phyloP scores from a whole-genome alignment of 2,113 vertebrate species.

The Heteronetta atricapilla region DNA sequence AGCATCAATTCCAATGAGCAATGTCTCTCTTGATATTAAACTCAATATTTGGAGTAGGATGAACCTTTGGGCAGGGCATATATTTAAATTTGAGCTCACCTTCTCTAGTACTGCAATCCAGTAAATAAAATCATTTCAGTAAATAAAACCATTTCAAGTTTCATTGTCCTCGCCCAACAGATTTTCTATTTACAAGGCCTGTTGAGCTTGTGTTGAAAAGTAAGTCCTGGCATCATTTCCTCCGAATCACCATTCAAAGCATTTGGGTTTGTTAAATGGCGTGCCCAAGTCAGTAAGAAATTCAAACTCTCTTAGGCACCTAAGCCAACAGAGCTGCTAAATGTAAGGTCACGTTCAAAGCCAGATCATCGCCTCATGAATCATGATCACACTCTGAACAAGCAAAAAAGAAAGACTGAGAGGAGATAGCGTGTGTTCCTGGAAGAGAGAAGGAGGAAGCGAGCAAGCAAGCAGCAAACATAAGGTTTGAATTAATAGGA shows the following conservation, averaged over 20 bases:
- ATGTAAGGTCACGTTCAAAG: slow-evolving; percentile 36
- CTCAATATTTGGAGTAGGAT: background rate
- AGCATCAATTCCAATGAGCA: background rate
- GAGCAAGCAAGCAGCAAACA: background rate
- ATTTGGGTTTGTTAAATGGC: background rate
- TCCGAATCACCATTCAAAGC: background rate
- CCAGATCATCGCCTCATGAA: slow-evolving; percentile 15
- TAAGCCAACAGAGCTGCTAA: slow-evolving; percentile 27
- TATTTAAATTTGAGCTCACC: background rate
- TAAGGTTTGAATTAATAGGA: background rate
- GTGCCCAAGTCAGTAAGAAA: background rate
- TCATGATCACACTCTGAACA: background rate
- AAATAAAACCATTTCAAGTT: slow-evolving; percentile 35
- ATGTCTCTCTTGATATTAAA: background rate
- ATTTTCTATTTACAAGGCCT: background rate
- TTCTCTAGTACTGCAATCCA: background rate
- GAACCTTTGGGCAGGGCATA: background rate
- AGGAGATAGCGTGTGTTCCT: background rate
- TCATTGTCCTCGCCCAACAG: background rate
- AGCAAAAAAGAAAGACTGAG: background rate
- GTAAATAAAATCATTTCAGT: slow-evolving; percentile 30
- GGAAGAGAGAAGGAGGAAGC: background rate
- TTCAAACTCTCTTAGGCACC: background rate
- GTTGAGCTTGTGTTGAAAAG: background rate
- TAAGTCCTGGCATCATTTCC: background rate